Base-by-base conservation (phyloP, 1,140 invertebrate species). In the Spodoptera litura region DNA sequence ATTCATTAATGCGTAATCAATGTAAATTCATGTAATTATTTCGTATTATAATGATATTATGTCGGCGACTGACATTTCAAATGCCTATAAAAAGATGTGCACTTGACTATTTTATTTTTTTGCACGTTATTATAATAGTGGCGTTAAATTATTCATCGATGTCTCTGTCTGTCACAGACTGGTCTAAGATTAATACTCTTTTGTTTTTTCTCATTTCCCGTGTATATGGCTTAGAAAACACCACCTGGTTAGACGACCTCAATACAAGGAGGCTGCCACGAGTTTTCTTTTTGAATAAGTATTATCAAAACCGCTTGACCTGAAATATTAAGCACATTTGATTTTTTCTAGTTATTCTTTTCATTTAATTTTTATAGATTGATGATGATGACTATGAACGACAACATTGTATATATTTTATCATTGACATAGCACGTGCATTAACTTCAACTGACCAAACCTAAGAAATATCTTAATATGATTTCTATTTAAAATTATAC, bases 1-100 rank as follows among this genome's bases (percentile, higher is more conserved):
- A 13, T 66, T 51, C 62, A 66, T 66, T 66, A 44, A 66, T 38
- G 13, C 8, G 12, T 51, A 66, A 66, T 66, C 9, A 35, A 66
- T 66, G 44, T 66, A 12, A 66, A 66, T 66, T 66, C 38, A 20
- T 12, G 10, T 44, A 62, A 31, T 61, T 35, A 61, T 35, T 20
- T 56, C 20, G 55, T 20, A 56, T 56, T 56, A 8, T 44, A 44
- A 44, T 44, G 31, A 31, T 31, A 44, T 44, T 8, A 44, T 44
- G 38, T 44, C 9, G 38, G 38, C 38, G 9, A 44, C 38, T 44
- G 38, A 44, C 38, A 44, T 44, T 44, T 44, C 2, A 1, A 8
- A 44, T 44, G 38, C 38, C 38, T 44, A 44, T 44, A 44, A 44
- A 38, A 38, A 15, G 38, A 62, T 62, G n/a, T 31, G 8, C 15